Evolutionary conservation across 1,140 invertebrate species (phyloP).

Genomic region (Neodiprion virginianus): DNA sequence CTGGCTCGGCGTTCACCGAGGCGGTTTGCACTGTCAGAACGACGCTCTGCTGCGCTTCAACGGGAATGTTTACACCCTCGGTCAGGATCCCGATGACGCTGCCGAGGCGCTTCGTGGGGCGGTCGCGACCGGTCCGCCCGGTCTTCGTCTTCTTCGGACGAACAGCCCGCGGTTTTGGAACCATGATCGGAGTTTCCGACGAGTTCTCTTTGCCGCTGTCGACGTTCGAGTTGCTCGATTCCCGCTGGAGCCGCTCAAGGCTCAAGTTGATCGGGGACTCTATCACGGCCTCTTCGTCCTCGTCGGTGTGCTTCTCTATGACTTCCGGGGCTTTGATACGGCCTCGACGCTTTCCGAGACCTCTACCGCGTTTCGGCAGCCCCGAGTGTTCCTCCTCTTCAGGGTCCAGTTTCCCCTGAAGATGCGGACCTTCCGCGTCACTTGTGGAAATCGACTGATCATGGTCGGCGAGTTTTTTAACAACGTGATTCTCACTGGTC

Average conservation of each 20-base stretch:
- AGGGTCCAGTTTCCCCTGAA: not conserved
- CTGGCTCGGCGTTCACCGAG: constrained; percentile 29
- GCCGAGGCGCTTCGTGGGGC: constrained; percentile 42
- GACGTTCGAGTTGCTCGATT: constrained; percentile 55
- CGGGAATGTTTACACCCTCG: constrained; percentile 56
- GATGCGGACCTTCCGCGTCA: not conserved
- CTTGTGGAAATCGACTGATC: not conserved
- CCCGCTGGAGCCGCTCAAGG: constrained; percentile 50
- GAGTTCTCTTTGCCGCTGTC: constrained; percentile 60
- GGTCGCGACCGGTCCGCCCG: constrained; percentile 37
- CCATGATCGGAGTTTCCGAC: constrained; percentile 44
- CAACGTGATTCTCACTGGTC: too few relatives aligned
- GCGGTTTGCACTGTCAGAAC: constrained; percentile 53
- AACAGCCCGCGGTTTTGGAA: constrained; percentile 47
- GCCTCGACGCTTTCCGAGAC: constrained; percentile 20
- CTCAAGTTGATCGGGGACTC: constrained; percentile 37
- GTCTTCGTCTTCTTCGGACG: constrained; percentile 53
- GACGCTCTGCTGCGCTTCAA: constrained; percentile 50
- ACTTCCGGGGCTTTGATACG: constrained; percentile 16
- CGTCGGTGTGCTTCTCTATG: constrained; percentile 11
- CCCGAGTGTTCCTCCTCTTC: not conserved
- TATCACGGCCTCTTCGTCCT: constrained; percentile 18
- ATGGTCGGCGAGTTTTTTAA: too few relatives aligned
- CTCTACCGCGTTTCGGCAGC: constrained; percentile 7
- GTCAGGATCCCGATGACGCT: constrained; percentile 59